Conservation (phyloP, 2,797 vertebrate genomes). For the Kryptolebias ocellatus region DNA sequence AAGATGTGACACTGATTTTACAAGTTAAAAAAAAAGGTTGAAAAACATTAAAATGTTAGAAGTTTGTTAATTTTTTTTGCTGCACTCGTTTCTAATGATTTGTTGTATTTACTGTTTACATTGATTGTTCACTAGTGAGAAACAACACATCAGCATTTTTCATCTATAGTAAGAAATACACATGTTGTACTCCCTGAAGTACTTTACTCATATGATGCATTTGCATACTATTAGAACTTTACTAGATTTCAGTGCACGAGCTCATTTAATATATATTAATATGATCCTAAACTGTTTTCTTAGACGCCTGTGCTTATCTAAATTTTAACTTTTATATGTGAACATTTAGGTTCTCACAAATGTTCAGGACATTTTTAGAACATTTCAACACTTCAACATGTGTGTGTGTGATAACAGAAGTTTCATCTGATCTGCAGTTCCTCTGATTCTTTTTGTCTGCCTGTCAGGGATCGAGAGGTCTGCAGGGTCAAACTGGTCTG, state of each 20-base stretch:
- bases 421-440: neutral
- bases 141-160: neutral
- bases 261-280: neutral
- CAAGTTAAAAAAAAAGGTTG: too few relatives aligned
- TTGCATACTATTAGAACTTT: neutral
- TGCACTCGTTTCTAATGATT: too few relatives aligned
- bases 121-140: neutral
- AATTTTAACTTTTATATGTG: too few relatives aligned
- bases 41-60: neutral
- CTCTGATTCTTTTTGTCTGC: neutral
- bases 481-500: slow-evolving; percentile 75
- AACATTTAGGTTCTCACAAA: too few relatives aligned
- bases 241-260: neutral
- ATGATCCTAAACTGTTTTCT: neutral
- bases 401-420: neutral
- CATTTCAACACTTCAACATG: neutral
- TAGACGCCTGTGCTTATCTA: neutral
- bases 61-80: too few relatives aligned
- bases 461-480: slow-evolving; percentile 78
- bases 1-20: too few relatives aligned
- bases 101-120: neutral
- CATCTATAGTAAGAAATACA: neutral
- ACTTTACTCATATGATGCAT: neutral
- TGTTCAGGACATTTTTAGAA: neutral
- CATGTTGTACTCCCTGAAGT: neutral